Evolutionary conservation across 2,888 invertebrate species (phyloP), one percentile per base, ranked within the genome.

Genomic region (Acrobasis repandana): DNA sequence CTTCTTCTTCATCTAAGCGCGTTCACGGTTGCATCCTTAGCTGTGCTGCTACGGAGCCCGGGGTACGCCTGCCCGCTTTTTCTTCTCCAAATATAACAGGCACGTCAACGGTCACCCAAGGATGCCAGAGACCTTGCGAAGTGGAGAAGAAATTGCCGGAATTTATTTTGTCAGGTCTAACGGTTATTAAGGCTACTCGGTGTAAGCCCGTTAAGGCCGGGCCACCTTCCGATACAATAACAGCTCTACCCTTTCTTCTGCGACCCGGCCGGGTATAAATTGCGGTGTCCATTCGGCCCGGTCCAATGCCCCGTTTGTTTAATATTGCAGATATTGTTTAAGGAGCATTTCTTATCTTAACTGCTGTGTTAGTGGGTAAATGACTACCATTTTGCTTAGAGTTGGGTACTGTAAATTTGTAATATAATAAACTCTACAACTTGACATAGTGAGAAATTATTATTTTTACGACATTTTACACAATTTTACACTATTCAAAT

Each of bases 151-250:
- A 34, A 34, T 34, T 28, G n/a, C 8, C 14, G 47, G 15, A 47
- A 47, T 15, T 10, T 4, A 16, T 15, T 9, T 18, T 48, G 48
- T n/a, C 38, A 18, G 14, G 49, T 58, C 58, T 58, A 20, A 11
- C 36, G 15, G 14, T 49, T 18, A 11, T 33, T 58, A 58, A 18
- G 11, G 14, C 33, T 61, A 52, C 9, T 43, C 43, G 34, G 61
- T 61, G 69, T 76, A 80, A 82, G 80, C 79, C 82, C 79, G 86
- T 85, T 87, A 87, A 86, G 86, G 77, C 85, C 76, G 80, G 88
- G 43, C 86, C 76, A 89, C 90, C 92, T 91, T 89, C 87, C 88
- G 85, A 91, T 90, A 92, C 91, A 92, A 92, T 91, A 91, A 90
- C 91, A 88, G 81, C 77, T 77, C 79, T 83, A 88, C 90, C 90